Evolutionary conservation across 2,113 vertebrate genomes (phyloP).

Genomic region (Lathamus discolor): DNA sequence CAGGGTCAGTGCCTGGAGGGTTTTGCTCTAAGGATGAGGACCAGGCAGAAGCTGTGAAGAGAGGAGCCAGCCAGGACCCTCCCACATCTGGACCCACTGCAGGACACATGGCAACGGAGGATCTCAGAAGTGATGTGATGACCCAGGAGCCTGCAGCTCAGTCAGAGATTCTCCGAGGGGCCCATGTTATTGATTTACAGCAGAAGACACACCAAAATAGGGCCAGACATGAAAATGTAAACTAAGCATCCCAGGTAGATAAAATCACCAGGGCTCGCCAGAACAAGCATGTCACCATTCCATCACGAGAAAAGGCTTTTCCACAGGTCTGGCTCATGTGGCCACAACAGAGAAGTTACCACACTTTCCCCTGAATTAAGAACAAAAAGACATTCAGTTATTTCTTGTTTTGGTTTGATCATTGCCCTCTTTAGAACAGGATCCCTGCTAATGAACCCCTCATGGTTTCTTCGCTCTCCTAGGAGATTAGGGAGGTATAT

Average conservation of each 20-base stretch:
- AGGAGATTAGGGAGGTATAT: rapidly evolving
- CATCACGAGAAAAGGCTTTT: neutral
- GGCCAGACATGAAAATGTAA: neutral
- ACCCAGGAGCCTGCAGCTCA: neutral
- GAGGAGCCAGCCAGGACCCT: neutral
- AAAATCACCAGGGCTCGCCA: neutral
- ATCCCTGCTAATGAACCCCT: neutral
- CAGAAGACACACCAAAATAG: neutral
- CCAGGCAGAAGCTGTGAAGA: neutral
- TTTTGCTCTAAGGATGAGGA: neutral
- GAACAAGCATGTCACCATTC: rapidly evolving
- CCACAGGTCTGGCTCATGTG: neutral
- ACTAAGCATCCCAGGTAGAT: neutral
- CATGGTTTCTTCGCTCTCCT: neutral
- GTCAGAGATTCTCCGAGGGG: neutral
- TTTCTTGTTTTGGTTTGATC: neutral
- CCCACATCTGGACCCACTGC: neutral
- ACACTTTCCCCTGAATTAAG: neutral
- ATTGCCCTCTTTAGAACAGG: neutral
- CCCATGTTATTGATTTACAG: neutral
- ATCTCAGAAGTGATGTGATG: neutral
- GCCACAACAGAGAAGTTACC: neutral
- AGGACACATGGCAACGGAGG: neutral
- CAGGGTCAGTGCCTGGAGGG: neutral
- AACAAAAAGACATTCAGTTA: neutral